These are phyloP conservation scores for Boloria euphrosyne DNA, from an alignment of 2,888 invertebrate species.

Conservation along the genomic window DNA sequence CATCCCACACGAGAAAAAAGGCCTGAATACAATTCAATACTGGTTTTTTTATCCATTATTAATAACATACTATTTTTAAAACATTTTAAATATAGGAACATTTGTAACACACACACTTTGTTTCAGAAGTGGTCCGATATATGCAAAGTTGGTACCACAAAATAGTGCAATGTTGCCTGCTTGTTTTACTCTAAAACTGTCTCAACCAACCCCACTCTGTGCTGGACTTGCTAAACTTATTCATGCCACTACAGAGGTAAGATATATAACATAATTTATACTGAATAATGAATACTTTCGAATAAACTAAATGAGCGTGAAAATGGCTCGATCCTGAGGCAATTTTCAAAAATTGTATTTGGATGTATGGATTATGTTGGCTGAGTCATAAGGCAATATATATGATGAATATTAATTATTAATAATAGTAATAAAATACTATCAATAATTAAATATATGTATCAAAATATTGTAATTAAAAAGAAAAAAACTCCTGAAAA, in stretches of 20 bases:
- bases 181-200: conserved; percentile 89
- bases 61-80: background rate
- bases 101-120: background rate
- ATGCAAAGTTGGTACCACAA: conserved; percentile 88
- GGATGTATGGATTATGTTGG: too few relatives aligned
- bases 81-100: background rate
- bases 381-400: too few relatives aligned
- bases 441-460: too few relatives aligned
- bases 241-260: conserved; percentile 73
- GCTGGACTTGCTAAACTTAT: conserved; percentile 85
- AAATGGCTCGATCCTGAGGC: too few relatives aligned
- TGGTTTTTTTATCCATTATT: too few relatives aligned
- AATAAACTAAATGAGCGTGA: too few relatives aligned
- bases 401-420: too few relatives aligned
- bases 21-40: too few relatives aligned
- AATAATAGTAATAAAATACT: too few relatives aligned
- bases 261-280: background rate
- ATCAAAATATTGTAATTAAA: background rate
- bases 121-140: conserved; percentile 83
- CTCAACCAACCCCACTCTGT: conserved; percentile 93
- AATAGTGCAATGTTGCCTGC: conserved; percentile 96
- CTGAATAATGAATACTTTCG: too few relatives aligned
- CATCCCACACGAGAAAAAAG: too few relatives aligned
- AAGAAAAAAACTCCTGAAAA: background rate
- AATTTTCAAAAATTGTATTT: too few relatives aligned